phyloP scores from a whole-genome alignment of 2,113 vertebrate species.

The Grammomys dolichurus region DNA sequence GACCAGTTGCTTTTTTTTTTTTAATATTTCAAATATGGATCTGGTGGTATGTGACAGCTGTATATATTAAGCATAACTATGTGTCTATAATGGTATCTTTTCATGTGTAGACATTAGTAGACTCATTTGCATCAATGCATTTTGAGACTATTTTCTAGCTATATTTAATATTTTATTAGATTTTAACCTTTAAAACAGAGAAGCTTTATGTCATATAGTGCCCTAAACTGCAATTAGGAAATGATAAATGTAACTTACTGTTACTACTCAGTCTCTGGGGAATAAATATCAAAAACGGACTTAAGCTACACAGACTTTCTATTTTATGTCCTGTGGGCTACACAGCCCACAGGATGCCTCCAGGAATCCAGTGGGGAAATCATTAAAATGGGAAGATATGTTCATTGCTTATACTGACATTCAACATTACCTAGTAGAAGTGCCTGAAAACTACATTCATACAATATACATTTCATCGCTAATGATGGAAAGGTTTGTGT shows the following conservation, averaged over 20 bases:
- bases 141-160: conserved; percentile 38
- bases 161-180: conserved; percentile 29
- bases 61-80: neutral
- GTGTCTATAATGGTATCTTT: conserved; percentile 1
- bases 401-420: neutral
- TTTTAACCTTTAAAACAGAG: conserved; percentile 16
- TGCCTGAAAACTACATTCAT: neutral
- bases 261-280: neutral
- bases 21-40: conserved; percentile 27
- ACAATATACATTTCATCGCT: neutral
- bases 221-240: conserved; percentile 21
- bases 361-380: neutral
- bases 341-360: neutral
- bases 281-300: neutral
- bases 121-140: conserved; percentile 37
- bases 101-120: neutral
- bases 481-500: neutral
- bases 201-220: conserved; percentile 8
- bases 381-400: neutral
- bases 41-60: neutral
- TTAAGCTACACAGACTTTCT: neutral
- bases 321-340: neutral
- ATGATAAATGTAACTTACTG: neutral
- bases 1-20: conserved; percentile 27
- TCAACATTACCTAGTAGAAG: neutral